Conservation (phyloP, 1,140 invertebrate species). For the Macrocentrus cingulum region DNA sequence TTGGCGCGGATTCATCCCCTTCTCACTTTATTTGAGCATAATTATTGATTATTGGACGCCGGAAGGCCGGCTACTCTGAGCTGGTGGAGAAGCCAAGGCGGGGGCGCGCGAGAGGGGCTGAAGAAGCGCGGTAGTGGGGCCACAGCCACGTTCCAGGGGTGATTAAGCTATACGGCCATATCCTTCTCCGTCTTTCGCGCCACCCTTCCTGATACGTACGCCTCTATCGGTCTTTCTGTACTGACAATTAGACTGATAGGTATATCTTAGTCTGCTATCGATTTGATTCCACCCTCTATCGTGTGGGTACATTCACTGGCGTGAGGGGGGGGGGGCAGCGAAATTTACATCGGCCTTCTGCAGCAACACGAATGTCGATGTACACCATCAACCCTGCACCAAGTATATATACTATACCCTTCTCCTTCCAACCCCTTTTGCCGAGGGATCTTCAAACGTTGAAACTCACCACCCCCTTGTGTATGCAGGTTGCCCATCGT, state of each 20-base stretch:
- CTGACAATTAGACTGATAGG: conserved; percentile 61
- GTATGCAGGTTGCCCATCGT: no score
- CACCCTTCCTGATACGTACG: conserved; percentile 36
- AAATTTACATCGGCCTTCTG: conserved; percentile 56
- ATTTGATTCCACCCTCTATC: conserved; percentile 56
- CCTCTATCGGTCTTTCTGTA: conserved; percentile 55
- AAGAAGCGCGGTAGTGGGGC: conserved; percentile 1
- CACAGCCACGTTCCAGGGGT: conserved; percentile 43
- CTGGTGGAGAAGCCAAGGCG: conserved; percentile 36
- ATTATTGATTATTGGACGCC: conserved; percentile 60
- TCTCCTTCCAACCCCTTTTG: no score
- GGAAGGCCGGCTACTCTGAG: conserved; percentile 56
- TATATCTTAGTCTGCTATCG: conserved; percentile 60
- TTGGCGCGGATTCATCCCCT: conserved; percentile 29
- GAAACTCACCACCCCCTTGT: no score
- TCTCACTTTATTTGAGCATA: conserved; percentile 59
- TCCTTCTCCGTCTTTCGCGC: conserved; percentile 32
- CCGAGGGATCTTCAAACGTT: no score
- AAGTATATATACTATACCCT: no score
- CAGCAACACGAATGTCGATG: conserved; percentile 42
- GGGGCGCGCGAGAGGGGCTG: conserved; percentile 10
- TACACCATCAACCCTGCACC: neutral
- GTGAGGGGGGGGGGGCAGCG: conserved; percentile 28
- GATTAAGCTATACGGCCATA: conserved; percentile 60
- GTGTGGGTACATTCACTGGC: conserved; percentile 8